Evolutionary conservation across 2,797 vertebrate genomes (phyloP).

Genomic region (Lutjanus campechanus): DNA sequence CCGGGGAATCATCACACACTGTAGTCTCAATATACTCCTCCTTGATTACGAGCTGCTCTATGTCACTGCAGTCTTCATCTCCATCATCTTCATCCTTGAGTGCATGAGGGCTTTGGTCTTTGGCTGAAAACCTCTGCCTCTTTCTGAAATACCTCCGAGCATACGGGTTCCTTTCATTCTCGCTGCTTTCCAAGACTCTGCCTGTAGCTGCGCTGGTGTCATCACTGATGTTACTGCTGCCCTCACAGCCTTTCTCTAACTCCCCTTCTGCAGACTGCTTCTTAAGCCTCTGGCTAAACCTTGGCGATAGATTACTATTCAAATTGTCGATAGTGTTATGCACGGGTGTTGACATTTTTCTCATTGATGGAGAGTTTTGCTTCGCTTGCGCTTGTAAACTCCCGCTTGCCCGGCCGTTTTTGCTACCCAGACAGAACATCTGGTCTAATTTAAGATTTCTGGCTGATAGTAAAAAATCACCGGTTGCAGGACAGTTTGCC

Average conservation of each 20-base stretch:
- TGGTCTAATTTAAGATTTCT: slow-evolving; percentile 86
- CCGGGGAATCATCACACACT: slow-evolving; percentile 78
- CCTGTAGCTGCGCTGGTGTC: slow-evolving; percentile 81
- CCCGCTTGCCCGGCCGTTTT: slow-evolving; percentile 76
- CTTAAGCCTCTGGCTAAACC: slow-evolving; percentile 87
- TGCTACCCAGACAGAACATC: slow-evolving; percentile 84
- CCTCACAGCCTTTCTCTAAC: slow-evolving; percentile 88
- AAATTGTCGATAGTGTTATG: slow-evolving; percentile 90
- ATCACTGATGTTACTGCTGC: slow-evolving; percentile 87
- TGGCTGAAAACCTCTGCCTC: slow-evolving; percentile 64
- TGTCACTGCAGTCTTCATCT: slow-evolving; percentile 73
- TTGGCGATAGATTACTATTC: slow-evolving; percentile 89
- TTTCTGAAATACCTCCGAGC: slow-evolving; percentile 69
- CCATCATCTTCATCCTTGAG: slow-evolving; percentile 55
- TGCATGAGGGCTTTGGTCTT: slow-evolving; percentile 64
- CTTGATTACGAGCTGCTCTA: slow-evolving; percentile 81
- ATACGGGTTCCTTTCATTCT: slow-evolving; percentile 69
- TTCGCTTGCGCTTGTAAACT: slow-evolving; percentile 84
- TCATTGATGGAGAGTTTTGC: slow-evolving; percentile 75
- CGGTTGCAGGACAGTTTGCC: slow-evolving; percentile 83
- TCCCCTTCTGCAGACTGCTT: slow-evolving; percentile 87
- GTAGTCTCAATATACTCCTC: slow-evolving; percentile 74
- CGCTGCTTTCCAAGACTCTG: slow-evolving; percentile 65
- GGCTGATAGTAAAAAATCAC: slow-evolving; percentile 84
- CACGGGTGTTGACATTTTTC: slow-evolving; percentile 85